These are phyloP conservation scores for Frankliniella intonsa DNA, from an alignment of 2,888 invertebrate species.

Conservation along the genomic window DNA sequence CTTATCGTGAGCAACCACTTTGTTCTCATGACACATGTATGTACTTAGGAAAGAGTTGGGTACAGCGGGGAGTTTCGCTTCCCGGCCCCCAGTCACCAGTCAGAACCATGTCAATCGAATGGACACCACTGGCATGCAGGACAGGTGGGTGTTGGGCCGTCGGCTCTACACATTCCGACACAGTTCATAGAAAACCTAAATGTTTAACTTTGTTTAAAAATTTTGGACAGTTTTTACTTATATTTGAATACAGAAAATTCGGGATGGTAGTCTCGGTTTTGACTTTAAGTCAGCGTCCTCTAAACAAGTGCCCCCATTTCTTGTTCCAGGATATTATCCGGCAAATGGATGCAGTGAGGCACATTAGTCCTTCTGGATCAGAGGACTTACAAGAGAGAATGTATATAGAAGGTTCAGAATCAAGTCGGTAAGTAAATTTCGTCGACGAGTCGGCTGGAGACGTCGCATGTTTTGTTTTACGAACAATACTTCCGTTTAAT, in stretches of 20 bases:
- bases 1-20: background rate
- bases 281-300: background rate
- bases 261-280: too few species aligned
- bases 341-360: conserved; percentile 9
- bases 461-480: background rate
- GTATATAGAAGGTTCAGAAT: conserved; percentile 12
- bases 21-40: conserved; percentile 16
- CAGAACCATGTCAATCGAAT: conserved; percentile 19
- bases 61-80: conserved; percentile 24
- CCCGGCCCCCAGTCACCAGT: conserved; percentile 14
- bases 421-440: conserved; percentile 24
- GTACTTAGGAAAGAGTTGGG: conserved; percentile 18
- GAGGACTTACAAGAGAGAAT: background rate
- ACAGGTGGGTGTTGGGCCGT: conserved; percentile 21
- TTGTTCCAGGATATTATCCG: conserved; percentile 31
- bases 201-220: too few species aligned
- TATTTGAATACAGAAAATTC: too few species aligned
- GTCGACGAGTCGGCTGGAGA: conserved; percentile 28
- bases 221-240: background rate
- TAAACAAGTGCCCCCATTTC: background rate
- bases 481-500: too few species aligned
- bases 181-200: too few species aligned
- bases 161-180: too few species aligned
- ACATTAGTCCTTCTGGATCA: conserved; percentile 24
- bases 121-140: conserved; percentile 23